Evolutionary conservation across 2,888 invertebrate genomes (phyloP).

Genomic region (Lasioglossum lativentre): DNA sequence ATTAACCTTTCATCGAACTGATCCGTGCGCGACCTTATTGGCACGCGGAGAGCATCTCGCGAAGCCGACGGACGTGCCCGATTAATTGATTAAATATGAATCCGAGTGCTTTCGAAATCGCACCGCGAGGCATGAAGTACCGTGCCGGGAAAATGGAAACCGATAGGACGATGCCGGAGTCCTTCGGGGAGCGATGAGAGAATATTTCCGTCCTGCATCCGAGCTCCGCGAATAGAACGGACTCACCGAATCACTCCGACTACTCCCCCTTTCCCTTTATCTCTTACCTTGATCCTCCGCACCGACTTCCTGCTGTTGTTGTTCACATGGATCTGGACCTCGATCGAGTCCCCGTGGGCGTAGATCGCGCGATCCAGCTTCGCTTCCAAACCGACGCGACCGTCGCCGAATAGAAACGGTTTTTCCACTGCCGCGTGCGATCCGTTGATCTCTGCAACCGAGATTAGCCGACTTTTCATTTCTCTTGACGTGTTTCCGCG

Average conservation of each 20-base stretch:
- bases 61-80: neutral
- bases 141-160: neutral
- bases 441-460: slow-evolving; percentile 56
- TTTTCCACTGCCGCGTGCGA: slow-evolving; percentile 91
- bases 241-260: neutral
- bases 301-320: slow-evolving; percentile 95
- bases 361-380: slow-evolving; percentile 93
- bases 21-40: neutral
- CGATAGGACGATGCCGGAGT: neutral
- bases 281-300: slow-evolving; percentile 91
- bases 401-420: slow-evolving; percentile 94
- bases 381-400: slow-evolving; percentile 92
- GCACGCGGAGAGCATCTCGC: neutral
- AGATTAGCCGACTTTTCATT: neutral
- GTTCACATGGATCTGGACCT: slow-evolving; percentile 90
- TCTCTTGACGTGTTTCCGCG: neutral
- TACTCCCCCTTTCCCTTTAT: neutral
- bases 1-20: neutral
- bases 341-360: slow-evolving; percentile 92
- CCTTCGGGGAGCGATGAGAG: neutral
- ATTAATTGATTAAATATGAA: slow-evolving; percentile 23
- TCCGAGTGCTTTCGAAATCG: neutral
- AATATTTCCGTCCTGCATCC: neutral
- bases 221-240: neutral
- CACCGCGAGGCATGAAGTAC: neutral